Conservation (phyloP, 1,140 invertebrate genomes). For the Sitophilus oryzae region DNA sequence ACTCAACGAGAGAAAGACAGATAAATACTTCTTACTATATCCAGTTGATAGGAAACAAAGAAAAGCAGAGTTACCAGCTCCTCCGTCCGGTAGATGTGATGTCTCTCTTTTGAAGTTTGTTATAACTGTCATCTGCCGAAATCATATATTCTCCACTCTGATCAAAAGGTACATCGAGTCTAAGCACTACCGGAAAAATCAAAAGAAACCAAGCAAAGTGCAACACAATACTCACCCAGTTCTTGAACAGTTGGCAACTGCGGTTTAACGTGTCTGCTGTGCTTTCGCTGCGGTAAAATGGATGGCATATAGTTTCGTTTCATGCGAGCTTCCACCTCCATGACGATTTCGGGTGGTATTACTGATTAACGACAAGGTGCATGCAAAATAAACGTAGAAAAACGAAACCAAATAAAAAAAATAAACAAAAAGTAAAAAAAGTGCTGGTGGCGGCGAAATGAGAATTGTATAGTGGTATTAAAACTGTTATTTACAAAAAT, state of each 20-base stretch:
- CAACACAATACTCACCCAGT: slow-evolving; percentile 45
- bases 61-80: too few relatives aligned
- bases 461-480: too few relatives aligned
- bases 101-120: too few relatives aligned
- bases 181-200: too few relatives aligned
- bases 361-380: slow-evolving; percentile 55
- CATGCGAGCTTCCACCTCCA: slow-evolving; percentile 85
- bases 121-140: too few relatives aligned
- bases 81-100: too few relatives aligned
- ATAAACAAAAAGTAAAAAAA: slow-evolving; percentile 36
- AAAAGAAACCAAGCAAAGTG: slow-evolving; percentile 2
- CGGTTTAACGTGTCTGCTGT: slow-evolving; percentile 40
- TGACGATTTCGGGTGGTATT: slow-evolving; percentile 78
- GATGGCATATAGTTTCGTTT: slow-evolving; percentile 53
- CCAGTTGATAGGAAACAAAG: too few relatives aligned
- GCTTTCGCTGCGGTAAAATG: slow-evolving; percentile 42
- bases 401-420: slow-evolving; percentile 39
- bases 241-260: slow-evolving; percentile 54
- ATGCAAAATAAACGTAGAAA: slow-evolving; percentile 49
- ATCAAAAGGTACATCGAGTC: too few relatives aligned
- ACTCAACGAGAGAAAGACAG: too few relatives aligned
- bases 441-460: slow-evolving; percentile 9
- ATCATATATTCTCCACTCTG: too few relatives aligned
- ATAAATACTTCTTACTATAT: too few relatives aligned
- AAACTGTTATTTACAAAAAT: too few relatives aligned